These are phyloP conservation scores for Sarcophilus harrisii DNA, from an alignment of 2,797 vertebrate species.

Conservation along the genomic window DNA sequence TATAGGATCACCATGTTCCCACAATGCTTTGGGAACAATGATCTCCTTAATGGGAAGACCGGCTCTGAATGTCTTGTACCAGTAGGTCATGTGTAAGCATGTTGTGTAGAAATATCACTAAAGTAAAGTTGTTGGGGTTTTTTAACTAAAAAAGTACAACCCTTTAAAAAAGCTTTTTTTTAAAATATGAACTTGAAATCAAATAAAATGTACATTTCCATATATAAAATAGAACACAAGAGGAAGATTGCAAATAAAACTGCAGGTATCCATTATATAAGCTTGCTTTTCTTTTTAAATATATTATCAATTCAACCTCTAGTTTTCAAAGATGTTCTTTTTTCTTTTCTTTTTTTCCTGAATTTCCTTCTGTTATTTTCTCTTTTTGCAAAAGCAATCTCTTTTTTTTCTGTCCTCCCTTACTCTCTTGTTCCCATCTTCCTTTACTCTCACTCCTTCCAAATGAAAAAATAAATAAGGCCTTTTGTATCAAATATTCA, in stretches of 20 bases:
- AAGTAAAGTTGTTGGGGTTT: not conserved
- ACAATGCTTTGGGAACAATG: not conserved
- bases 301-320: not conserved
- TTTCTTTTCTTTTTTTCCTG: not conserved
- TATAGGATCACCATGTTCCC: not conserved
- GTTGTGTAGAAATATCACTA: not conserved
- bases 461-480: not conserved
- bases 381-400: not conserved
- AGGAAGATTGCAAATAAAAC: not conserved
- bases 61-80: not conserved
- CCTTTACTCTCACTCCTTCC: not conserved
- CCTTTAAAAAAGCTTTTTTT: not conserved
- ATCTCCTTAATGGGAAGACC: not conserved
- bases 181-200: not conserved
- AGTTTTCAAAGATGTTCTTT: not conserved
- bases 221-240: not conserved
- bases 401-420: not conserved
- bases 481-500: not conserved
- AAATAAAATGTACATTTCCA: not conserved
- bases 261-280: not conserved
- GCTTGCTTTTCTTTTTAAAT: not conserved
- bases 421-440: not conserved
- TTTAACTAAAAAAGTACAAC: not conserved
- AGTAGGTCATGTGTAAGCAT: not conserved
- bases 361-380: not conserved